Evolutionary conservation across 2,888 invertebrate species (phyloP), one percentile per base, ranked within the genome.

Genomic region (Ochropleura plecta): DNA sequence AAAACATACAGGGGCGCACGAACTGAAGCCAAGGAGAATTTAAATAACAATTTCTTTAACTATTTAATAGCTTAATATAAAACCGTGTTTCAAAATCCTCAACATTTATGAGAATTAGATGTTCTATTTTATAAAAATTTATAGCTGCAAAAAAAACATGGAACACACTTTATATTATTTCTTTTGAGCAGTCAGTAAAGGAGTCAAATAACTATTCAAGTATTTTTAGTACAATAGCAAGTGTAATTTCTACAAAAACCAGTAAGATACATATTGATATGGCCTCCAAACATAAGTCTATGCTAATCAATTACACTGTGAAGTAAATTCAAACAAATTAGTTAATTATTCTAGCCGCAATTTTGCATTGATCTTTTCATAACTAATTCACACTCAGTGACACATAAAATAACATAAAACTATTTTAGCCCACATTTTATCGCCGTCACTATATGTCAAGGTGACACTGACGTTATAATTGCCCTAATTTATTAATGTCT

Each of bases 391-490:
- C 76, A 48, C 48, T 76, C 30, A 30, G 70, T 44, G 62, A 76
- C 70, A 76, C 51, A 71, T 73, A 73, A 14, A 73, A 44, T 68
- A 70, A 49, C 65, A 69, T 66, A 48, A 70, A 72, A 76, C 68
- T 78, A 71, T 63, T 51, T 62, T 40, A 63, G 64, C 62, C 79
- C 51, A 48, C 72, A 75, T 70, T 86, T 86, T 85, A 87, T 86
- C 79, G 80, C 80, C 80, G 76, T 78, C 81, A 78, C 88, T 81
- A 76, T 86, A 87, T 84, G 86, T 92, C 92, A 93, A 93, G 93
- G 93, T 91, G 91, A 91, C 90, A 90, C 81, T 90, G 91, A 90
- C 90, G 91, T 90, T 88, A 89, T 92, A 93, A 94, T 94, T 93
- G 92, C 84, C 84, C 90, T 91, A 93, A 93, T 94, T 89, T 93